Base-by-base conservation (phyloP, 2,797 vertebrate species). In the Sebastes miniatus region DNA sequence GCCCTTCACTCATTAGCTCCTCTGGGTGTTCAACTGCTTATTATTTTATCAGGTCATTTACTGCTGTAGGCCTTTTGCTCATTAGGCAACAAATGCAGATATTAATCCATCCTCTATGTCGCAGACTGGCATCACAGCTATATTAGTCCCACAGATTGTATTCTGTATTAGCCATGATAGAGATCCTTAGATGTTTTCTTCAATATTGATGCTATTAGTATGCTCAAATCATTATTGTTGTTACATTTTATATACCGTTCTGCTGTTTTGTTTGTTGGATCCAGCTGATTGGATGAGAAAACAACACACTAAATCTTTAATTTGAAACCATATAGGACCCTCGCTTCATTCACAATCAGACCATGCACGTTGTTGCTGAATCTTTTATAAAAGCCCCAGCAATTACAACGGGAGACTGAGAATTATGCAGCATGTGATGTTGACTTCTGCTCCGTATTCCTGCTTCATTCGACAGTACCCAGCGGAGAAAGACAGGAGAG, bases 351-450 rank as follows among this genome's bases (percentile, higher is more conserved):
- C 83, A 70, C 76, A 91, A 91, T 87, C 86, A 88, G 83, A 69
- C 80, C 81, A 81, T 88, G 85, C 76, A 90, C 12, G 32, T 27
- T 0, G 77, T 79, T 68, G 47, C 76, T 89, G 87, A 91, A 91
- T 90, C 72, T 88, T 92, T 90, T 73, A 91, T 90, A 83, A 84
- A 81, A 83, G 63, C 75, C 77, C 39, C 63, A 20, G 88, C 85
- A 82, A 87, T 87, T 89, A 90, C 79, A 88, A 77, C 65, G 22
- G 70, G 43, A 86, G 79, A 69, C 83, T 56, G 74, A 83, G 76
- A 90, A 87, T 88, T 86, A 91, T 92, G 89, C 89, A 89, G 84
- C 83, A 81, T 76, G 88, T 83, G 85, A 90, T 84, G 87, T 79
- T 80, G 88, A 92, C 88, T 92, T 89, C 79, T 89, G 84, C 87